Evolutionary conservation across 1,140 invertebrate genomes (phyloP).

Genomic region (Bombus pascuorum): DNA sequence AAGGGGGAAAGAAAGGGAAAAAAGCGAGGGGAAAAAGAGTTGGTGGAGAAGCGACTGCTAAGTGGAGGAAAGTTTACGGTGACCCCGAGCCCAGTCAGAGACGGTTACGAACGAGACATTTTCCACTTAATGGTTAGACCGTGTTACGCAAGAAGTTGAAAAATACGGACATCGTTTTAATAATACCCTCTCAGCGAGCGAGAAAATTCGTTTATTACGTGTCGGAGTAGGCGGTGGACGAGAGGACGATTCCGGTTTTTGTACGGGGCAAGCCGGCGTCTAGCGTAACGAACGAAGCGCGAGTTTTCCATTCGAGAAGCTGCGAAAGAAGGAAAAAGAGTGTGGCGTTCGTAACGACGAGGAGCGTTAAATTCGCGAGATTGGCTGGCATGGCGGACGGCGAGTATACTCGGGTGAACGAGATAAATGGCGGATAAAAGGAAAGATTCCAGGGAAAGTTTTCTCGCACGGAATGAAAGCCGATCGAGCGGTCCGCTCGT

Average conservation of each 20-base stretch:
- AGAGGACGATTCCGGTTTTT: slow-evolving; percentile 3
- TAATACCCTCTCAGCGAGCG: no score
- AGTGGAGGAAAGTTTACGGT: slow-evolving; percentile 7
- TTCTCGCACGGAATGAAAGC: slow-evolving; percentile 11
- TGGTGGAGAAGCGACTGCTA: not conserved
- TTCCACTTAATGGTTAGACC: not conserved
- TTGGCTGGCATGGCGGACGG: slow-evolving; percentile 25
- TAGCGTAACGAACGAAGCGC: not conserved
- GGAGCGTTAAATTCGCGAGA: slow-evolving; percentile 36
- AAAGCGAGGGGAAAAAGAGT: not conserved
- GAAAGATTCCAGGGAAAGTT: slow-evolving; percentile 5
- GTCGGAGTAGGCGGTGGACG: not conserved
- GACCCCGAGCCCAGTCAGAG: not conserved
- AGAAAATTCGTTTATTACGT: not conserved
- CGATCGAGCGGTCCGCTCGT: slow-evolving; percentile 1
- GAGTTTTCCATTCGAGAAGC: not conserved
- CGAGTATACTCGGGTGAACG: slow-evolving; percentile 17
- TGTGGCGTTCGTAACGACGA: slow-evolving; percentile 40
- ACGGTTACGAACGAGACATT: slow-evolving; percentile 21
- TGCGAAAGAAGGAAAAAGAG: not conserved
- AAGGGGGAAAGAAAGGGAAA: not conserved
- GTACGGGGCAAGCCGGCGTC: not conserved
- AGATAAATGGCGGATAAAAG: slow-evolving; percentile 56
- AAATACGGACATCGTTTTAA: not conserved
- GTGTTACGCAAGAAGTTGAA: slow-evolving; percentile 1